Percentiles rank a stretch among this genome's conserved stretches.
phyloP scores from a whole-genome alignment of 2,113 vertebrate genomes.

The Callaeas wilsoni region DNA sequence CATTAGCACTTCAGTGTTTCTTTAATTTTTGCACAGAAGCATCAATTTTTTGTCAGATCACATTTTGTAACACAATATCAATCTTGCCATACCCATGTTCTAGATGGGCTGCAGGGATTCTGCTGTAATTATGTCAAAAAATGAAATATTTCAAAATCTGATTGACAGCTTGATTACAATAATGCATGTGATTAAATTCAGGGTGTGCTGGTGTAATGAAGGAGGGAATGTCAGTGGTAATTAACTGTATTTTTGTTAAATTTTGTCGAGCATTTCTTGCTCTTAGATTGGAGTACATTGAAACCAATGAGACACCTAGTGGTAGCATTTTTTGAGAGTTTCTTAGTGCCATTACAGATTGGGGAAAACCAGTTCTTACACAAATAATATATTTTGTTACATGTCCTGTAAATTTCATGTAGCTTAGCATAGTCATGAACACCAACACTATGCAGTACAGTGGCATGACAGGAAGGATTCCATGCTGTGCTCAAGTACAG shows the following conservation, averaged over 20 bases:
- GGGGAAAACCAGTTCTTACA: not conserved
- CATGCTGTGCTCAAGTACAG: not conserved
- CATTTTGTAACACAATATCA: constrained; percentile 67
- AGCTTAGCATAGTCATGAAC: not conserved
- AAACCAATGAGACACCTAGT: constrained; percentile 55
- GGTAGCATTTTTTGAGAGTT: not conserved
- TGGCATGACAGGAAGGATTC: not conserved
- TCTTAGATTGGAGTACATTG: not conserved
- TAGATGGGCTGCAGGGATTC: constrained; percentile 62
- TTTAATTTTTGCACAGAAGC: constrained; percentile 41
- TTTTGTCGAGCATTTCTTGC: constrained; percentile 31
- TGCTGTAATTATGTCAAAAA: constrained; percentile 75
- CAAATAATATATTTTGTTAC: not conserved
- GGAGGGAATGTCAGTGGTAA: constrained; percentile 64
- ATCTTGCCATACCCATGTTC: constrained; percentile 63
- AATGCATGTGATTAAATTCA: constrained; percentile 70
- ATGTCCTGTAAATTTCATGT: not conserved
- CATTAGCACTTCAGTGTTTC: not conserved
- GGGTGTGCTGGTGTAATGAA: constrained; percentile 55
- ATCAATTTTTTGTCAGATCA: constrained; percentile 46
- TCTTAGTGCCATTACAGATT: not conserved
- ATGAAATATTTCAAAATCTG: constrained; percentile 70
- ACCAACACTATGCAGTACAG: not conserved
- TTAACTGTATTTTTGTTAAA: constrained; percentile 70
- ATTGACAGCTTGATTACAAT: constrained; percentile 77